Evolutionary conservation across 2,888 invertebrate species (phyloP).

Genomic region (Ormyrus pomaceus): DNA sequence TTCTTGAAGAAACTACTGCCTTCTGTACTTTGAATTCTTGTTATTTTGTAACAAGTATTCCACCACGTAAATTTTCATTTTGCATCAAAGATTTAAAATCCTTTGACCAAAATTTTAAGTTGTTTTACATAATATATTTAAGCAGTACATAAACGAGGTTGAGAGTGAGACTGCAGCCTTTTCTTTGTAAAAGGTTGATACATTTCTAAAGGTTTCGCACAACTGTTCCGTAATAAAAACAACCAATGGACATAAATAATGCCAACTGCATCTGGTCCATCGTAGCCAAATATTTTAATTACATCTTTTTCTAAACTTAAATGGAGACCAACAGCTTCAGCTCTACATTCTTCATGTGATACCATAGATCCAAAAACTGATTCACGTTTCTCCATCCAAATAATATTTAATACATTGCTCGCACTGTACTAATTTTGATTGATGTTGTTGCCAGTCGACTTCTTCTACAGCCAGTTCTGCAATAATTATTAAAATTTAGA

Average conservation of each 20-base stretch:
- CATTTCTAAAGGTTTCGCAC: conserved; percentile 90
- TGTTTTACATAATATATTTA: too few species aligned
- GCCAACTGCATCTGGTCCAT: conserved; percentile 85
- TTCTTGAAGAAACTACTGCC: too few species aligned
- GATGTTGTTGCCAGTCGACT: conserved; percentile 66
- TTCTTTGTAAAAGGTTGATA: conserved; percentile 90
- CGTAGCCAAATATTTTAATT: conserved; percentile 89
- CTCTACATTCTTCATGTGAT: conserved; percentile 96
- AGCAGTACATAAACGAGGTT: conserved; percentile 94
- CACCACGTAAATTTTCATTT: too few species aligned
- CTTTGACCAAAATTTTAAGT: too few species aligned
- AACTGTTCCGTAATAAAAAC: conserved; percentile 90
- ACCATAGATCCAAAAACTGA: conserved; percentile 91
- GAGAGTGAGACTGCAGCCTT: conserved; percentile 94
- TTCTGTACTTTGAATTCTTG: too few species aligned
- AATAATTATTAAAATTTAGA: neutral
- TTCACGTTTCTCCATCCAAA: conserved; percentile 92
- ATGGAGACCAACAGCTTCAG: conserved; percentile 97
- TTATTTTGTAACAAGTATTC: too few species aligned
- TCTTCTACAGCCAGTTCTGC: conserved; percentile 55
- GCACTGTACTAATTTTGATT: conserved; percentile 63
- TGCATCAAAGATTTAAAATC: too few species aligned
- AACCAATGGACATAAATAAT: conserved; percentile 96
- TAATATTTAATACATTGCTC: conserved; percentile 82
- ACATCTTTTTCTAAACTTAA: conserved; percentile 87